Evolutionary conservation across 2,797 vertebrate genomes (phyloP), one percentile per base, ranked within the genome.

Genomic region (Microhierax caerulescens): DNA sequence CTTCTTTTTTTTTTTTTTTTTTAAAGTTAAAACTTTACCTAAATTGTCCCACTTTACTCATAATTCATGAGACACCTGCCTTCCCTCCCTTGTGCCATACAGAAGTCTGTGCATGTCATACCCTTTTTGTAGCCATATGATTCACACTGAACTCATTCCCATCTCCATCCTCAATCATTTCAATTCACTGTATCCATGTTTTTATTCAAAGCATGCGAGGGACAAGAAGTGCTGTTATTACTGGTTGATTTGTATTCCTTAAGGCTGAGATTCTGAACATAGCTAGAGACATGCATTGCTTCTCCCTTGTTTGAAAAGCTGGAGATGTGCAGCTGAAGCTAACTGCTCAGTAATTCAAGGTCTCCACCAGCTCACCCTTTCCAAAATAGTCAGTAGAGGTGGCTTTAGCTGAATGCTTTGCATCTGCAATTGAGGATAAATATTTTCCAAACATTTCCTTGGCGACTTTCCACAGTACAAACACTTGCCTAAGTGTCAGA

Each of bases 1-100:
- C 86, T 61, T 68, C 12, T 89, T 88, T 85, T 96, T 68, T 43
- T 78, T 87, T 96, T 73, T 43, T 78, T 21, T 75, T 87, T 77
- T 85, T 89, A 78, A 83, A 95, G 84, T 91, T 96, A 93, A 92
- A 98, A 97, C 94, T 98, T 97, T 95, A 68, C 50, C 74, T 96
- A 87, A 96, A 92, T 88, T 97, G 94, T 95, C 84, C 88, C 87
- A 72, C 89, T 96, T 97, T 76, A 92, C 94, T 93, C 96, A 88
- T 95, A 97, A 95, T 95, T 97, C 92, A 86, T 73, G 54, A 95
- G 90, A 75, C 56, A 96, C 95, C 95, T 88, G 30, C 56, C 87
- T 96, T 95, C 61, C 65, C 57, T 95, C 84, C 73, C 86, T 59
- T 8, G 1, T 83, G 80, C 65, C 3, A 0, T 67, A n/a, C 53